A percentile compares a stretch with the other conserved stretches of the same genome.
Evolutionary conservation across 2,888 invertebrate species (phyloP).

Genomic region (Xestia sexstrigata): DNA sequence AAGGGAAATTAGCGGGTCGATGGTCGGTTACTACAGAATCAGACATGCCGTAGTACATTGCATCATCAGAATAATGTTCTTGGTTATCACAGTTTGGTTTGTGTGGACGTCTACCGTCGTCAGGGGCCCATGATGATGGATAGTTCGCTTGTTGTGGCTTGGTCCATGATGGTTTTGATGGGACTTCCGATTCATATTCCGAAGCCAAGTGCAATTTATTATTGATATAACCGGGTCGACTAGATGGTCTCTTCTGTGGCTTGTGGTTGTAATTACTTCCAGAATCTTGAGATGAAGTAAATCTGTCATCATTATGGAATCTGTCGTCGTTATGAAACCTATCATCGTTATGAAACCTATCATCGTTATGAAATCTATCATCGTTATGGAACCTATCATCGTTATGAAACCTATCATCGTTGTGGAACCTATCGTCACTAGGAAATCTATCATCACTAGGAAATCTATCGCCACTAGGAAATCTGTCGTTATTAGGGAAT

Average conservation of each 20-base stretch:
- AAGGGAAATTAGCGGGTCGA: slow-evolving; percentile 87
- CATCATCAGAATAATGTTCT: slow-evolving; percentile 77
- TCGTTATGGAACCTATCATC: slow-evolving; percentile 61
- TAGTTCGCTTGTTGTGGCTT: slow-evolving; percentile 79
- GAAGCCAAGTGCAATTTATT: slow-evolving; percentile 81
- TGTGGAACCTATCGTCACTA: slow-evolving; percentile 37
- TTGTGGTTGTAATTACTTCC: slow-evolving; percentile 77
- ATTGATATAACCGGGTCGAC: slow-evolving; percentile 83
- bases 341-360: slow-evolving; percentile 52
- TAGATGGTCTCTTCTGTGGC: slow-evolving; percentile 81
- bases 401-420: slow-evolving; percentile 38
- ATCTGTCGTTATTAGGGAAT: slow-evolving; percentile 70
- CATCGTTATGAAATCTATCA: slow-evolving; percentile 56
- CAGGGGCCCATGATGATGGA: slow-evolving; percentile 83
- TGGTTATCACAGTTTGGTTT: slow-evolving; percentile 86
- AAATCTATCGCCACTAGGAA: slow-evolving; percentile 51
- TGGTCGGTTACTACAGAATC: slow-evolving; percentile 88
- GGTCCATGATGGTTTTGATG: slow-evolving; percentile 85
- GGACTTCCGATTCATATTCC: slow-evolving; percentile 83
- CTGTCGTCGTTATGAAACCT: slow-evolving; percentile 54
- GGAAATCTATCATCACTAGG: slow-evolving; percentile 55
- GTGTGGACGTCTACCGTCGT: slow-evolving; percentile 84
- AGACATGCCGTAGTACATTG: slow-evolving; percentile 83
- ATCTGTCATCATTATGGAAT: slow-evolving; percentile 64
- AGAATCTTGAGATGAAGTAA: slow-evolving; percentile 74